These are phyloP conservation scores for Lepus timidus DNA, from an alignment of 2,113 vertebrate species.

Conservation along the genomic window DNA sequence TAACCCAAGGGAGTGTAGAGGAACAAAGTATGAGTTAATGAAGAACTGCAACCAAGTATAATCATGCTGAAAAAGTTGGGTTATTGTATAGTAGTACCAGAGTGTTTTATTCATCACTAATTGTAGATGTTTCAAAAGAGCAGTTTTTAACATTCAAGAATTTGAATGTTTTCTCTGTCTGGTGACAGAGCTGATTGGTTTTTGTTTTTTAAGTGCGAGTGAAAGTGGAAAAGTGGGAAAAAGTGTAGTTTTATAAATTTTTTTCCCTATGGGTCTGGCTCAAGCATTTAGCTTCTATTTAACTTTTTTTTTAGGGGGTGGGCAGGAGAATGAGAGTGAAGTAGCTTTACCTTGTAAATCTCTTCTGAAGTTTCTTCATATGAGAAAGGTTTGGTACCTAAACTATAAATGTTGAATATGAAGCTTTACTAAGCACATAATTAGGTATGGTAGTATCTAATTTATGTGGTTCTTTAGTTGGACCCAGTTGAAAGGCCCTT, in stretches of 20 bases:
- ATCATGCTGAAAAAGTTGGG: background rate
- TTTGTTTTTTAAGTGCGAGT: background rate
- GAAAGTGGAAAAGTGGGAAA: background rate
- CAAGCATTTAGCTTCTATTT: background rate
- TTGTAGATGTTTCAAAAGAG: background rate
- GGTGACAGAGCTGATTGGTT: background rate
- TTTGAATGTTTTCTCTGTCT: background rate
- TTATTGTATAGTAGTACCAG: background rate
- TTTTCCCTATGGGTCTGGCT: background rate
- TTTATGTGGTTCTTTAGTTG: background rate
- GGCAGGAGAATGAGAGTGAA: background rate
- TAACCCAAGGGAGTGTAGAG: background rate
- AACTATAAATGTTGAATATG: background rate
- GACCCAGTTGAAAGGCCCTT: background rate
- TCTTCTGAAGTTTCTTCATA: background rate
- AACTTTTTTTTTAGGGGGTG: background rate
- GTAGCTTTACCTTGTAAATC: background rate
- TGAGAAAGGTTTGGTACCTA: background rate
- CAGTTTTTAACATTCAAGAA: background rate
- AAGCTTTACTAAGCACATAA: background rate
- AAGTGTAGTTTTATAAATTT: background rate
- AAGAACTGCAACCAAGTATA: background rate
- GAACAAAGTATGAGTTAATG: background rate
- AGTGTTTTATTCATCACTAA: background rate
- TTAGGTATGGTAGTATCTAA: background rate